Conservation (phyloP, 1,140 invertebrate species). For the Oryzaephilus surinamensis region DNA sequence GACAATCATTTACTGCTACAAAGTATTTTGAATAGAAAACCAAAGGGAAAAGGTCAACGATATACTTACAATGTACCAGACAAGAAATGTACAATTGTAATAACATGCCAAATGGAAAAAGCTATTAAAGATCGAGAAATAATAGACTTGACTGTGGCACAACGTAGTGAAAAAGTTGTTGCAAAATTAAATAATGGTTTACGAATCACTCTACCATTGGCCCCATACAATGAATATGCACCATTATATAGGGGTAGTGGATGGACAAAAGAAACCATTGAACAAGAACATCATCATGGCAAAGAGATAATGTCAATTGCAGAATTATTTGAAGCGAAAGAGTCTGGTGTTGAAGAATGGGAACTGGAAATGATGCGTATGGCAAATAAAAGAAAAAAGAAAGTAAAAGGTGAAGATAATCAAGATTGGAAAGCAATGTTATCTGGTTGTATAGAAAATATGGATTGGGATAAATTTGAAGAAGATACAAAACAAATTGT, state of each 20-base stretch:
- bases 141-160: slow-evolving; percentile 61
- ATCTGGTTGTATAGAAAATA: slow-evolving; percentile 27
- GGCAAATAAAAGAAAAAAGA: slow-evolving; percentile 32
- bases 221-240: slow-evolving; percentile 47
- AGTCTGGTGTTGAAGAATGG: slow-evolving; percentile 51
- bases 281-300: slow-evolving; percentile 46
- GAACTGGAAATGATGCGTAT: slow-evolving; percentile 34
- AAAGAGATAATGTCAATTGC: slow-evolving; percentile 48
- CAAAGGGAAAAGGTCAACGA: slow-evolving; percentile 25
- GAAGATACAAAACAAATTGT: slow-evolving; percentile 37
- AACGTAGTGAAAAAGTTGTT: slow-evolving; percentile 59
- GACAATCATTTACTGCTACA: slow-evolving; percentile 47
- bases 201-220: slow-evolving; percentile 57
- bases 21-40: slow-evolving; percentile 42
- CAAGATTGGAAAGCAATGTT: slow-evolving; percentile 31
- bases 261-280: slow-evolving; percentile 47
- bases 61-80: slow-evolving; percentile 55
- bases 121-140: slow-evolving; percentile 66
- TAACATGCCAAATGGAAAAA: slow-evolving; percentile 60
- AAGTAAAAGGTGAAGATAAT: slow-evolving; percentile 36
- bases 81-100: slow-evolving; percentile 58
- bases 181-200: slow-evolving; percentile 57
- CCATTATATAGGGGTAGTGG: slow-evolving; percentile 50
- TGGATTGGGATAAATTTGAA: slow-evolving; percentile 35
- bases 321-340: slow-evolving; percentile 68